phyloP scores from a whole-genome alignment of 2,113 vertebrate genomes.

The Melozone crissalis region DNA sequence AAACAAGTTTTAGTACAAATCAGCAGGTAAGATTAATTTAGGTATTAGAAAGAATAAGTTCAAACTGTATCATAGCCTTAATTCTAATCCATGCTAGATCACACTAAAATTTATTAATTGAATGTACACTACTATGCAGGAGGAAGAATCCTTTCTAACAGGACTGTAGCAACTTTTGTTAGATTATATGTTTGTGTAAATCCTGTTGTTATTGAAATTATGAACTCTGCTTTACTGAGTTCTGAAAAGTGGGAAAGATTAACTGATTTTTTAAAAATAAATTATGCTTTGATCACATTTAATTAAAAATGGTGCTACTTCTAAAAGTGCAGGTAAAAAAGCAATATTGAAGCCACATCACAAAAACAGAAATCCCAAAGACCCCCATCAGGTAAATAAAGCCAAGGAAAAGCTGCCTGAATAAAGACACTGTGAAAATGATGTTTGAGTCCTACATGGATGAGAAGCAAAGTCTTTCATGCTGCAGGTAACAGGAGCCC shows the following conservation, averaged over 20 bases:
- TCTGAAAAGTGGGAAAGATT: background rate
- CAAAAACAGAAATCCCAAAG: background rate
- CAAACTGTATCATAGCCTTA: background rate
- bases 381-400: background rate
- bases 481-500: background rate
- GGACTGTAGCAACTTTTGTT: background rate
- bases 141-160: background rate
- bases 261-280: background rate
- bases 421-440: background rate
- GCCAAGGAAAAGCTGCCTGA: background rate
- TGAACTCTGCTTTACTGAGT: background rate
- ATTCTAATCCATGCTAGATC: background rate
- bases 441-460: background rate
- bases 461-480: background rate
- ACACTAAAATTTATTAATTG: background rate
- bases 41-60: background rate
- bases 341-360: background rate
- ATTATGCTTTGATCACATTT: background rate
- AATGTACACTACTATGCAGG: background rate
- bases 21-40: background rate
- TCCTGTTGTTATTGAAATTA: background rate
- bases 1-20: background rate
- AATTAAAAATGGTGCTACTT: background rate
- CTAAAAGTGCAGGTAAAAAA: background rate
- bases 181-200: background rate